Evolutionary conservation across 2,888 invertebrate species (phyloP).

Genomic region (Allacma fusca): DNA sequence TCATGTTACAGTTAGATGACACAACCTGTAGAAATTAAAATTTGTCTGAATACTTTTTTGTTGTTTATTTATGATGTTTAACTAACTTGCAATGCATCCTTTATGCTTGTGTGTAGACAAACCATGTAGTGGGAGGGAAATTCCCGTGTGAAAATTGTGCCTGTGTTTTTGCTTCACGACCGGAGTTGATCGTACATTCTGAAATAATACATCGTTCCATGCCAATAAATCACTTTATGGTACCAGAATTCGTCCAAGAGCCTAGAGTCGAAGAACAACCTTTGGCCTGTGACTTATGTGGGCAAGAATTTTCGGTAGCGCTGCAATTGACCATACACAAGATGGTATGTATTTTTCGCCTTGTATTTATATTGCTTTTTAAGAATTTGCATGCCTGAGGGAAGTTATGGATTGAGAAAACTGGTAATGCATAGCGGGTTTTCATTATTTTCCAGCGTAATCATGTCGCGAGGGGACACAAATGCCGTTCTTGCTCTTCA

Average conservation of each 20-base stretch:
- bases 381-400: neutral
- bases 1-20: neutral
- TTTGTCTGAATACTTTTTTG: too few relatives aligned
- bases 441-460: constrained; percentile 1
- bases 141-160: constrained; percentile 23
- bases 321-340: constrained; percentile 38
- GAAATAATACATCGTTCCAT: constrained; percentile 33
- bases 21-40: too few relatives aligned
- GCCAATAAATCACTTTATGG: constrained; percentile 9
- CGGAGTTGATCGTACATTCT: constrained; percentile 31
- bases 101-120: constrained; percentile 17
- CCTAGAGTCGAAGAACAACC: neutral
- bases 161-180: constrained; percentile 34
- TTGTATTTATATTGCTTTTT: neutral
- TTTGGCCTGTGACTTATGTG: constrained; percentile 34
- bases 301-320: constrained; percentile 22
- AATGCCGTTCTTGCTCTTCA: constrained; percentile 18
- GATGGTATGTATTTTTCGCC: constrained; percentile 25
- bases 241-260: neutral
- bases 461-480: constrained; percentile 31
- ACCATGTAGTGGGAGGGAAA: constrained; percentile 31
- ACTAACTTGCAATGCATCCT: neutral
- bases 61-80: neutral
- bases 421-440: too few relatives aligned
- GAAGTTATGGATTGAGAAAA: too few relatives aligned